Evolutionary conservation across 2,113 vertebrate species (phyloP).

Genomic region (Otocyon megalotis): DNA sequence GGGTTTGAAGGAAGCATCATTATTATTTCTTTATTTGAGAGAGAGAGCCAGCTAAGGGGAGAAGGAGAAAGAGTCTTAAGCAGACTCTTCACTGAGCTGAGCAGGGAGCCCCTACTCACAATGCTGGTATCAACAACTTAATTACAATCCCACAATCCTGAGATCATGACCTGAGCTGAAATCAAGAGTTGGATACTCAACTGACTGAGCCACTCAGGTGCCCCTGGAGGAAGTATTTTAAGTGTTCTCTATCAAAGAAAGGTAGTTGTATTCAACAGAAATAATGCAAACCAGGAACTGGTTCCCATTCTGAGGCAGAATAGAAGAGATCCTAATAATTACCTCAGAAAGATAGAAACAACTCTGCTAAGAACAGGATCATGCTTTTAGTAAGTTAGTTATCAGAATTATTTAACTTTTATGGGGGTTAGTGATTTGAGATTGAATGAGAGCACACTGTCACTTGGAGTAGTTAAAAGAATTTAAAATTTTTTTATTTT

Average conservation of each 20-base stretch:
- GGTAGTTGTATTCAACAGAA: constrained; percentile 58
- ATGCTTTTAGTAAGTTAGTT: constrained; percentile 75
- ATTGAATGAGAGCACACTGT: not conserved
- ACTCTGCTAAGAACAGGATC: constrained; percentile 76
- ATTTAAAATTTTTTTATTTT: constrained; percentile 40
- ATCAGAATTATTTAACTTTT: constrained; percentile 54
- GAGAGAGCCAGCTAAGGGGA: not conserved
- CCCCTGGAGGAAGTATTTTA: not conserved
- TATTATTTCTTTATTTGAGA: not conserved
- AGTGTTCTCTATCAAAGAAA: constrained; percentile 63
- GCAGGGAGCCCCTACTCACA: no score
- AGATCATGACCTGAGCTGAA: not conserved
- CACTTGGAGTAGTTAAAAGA: constrained; percentile 62
- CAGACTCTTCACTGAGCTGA: not conserved
- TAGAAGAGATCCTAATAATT: constrained; percentile 59
- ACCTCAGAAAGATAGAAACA: constrained; percentile 52
- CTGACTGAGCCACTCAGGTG: not conserved
- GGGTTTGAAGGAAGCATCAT: not conserved
- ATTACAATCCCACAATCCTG: not conserved
- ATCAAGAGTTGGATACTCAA: not conserved
- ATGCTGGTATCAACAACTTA: not conserved
- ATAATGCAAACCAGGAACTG: constrained; percentile 50
- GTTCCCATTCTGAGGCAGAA: constrained; percentile 64
- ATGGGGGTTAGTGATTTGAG: not conserved
- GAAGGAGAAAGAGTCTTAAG: not conserved